Evolutionary conservation across 2,888 invertebrate species (phyloP).

Genomic region (Xestoiulus laeticollis): DNA sequence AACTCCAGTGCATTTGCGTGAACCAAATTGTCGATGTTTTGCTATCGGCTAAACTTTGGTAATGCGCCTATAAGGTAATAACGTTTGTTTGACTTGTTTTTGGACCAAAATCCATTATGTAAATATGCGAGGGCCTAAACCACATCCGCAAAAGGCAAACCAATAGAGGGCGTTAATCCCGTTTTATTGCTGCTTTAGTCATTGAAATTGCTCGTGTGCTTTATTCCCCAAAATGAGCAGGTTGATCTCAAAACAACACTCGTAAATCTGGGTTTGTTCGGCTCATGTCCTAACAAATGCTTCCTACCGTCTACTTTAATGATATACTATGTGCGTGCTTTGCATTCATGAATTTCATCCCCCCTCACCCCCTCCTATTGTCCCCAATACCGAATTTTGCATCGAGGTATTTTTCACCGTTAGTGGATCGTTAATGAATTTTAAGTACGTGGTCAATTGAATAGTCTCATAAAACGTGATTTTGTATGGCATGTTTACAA

Average conservation of each 20-base stretch:
- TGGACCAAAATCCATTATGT: not conserved
- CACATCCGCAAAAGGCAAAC: not conserved
- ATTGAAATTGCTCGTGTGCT: not conserved
- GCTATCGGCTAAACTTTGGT: not conserved
- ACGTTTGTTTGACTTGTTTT: slow-evolving; percentile 8
- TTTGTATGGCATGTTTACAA: too few relatives aligned
- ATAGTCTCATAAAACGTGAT: not conserved
- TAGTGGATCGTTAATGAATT: not conserved
- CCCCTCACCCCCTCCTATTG: not conserved
- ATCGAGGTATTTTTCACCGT: slow-evolving; percentile 5
- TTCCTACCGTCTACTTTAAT: not conserved
- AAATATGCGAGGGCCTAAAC: not conserved
- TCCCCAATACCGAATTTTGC: slow-evolving; percentile 1
- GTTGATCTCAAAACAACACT: not conserved
- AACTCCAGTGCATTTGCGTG: too few relatives aligned
- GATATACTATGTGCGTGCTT: slow-evolving; percentile 7
- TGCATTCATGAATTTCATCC: slow-evolving; percentile 2
- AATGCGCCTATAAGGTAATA: not conserved
- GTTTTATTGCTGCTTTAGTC: slow-evolving; percentile 2
- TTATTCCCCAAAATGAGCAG: not conserved
- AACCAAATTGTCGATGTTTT: too few relatives aligned
- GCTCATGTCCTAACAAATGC: not conserved
- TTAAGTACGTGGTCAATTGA: not conserved
- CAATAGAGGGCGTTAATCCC: not conserved
- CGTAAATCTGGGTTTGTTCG: not conserved